Base-by-base conservation (phyloP, 2,113 vertebrate genomes). In the Peromyscus maniculatus region DNA sequence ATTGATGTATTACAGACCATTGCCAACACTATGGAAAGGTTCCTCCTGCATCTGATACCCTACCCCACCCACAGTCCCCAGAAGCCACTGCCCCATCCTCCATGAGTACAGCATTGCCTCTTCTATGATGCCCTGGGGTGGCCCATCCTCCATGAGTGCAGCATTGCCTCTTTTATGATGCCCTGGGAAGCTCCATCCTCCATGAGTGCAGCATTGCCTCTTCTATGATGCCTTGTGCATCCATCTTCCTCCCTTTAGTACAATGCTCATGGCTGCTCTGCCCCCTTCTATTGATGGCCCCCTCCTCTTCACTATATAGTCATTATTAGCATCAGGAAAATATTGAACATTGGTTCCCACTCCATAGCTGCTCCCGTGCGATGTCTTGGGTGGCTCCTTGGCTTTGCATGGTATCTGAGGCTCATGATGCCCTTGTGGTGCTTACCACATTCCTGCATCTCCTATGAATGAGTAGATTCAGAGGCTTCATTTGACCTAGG, bases 231-330 rank as follows among this genome's bases (percentile, higher is more conserved):
- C 19, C 13, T 16, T 31, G 2, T 6, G 11, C 31, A 13, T 43
- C 79, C 11, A 21, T 24, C 89, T 26, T 71, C 79, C 64, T 5
- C 86, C 8, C 2, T 52, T 17, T 9, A 12, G 64, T 26, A 0
- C 3, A 36, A 26, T 36, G 36, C 57, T 43, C 16, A 1, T 26
- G 64, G 3, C 0, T 15, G 19, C 24, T 28, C 9, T 33, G 9
- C 13, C 64, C 39, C 15, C 39, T 46, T 52, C 49, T 1, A 3
- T 4, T 16, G 3, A 39, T 0, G 21, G 33, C 9, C 4, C 4
- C 26, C 3, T 64, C 1, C 36, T 43, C 1, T 33, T 59, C 43
- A 1, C 0, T 16, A 19, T 2, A 12, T 31, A 31, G 66, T 4
- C 21, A 46, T 71, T 52, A 43, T 17, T 43, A 64, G 24, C 82